Evolutionary conservation across 92 coral and sea anemone species (phyloP).

Genomic region (Epizoanthus scotinus): DNA sequence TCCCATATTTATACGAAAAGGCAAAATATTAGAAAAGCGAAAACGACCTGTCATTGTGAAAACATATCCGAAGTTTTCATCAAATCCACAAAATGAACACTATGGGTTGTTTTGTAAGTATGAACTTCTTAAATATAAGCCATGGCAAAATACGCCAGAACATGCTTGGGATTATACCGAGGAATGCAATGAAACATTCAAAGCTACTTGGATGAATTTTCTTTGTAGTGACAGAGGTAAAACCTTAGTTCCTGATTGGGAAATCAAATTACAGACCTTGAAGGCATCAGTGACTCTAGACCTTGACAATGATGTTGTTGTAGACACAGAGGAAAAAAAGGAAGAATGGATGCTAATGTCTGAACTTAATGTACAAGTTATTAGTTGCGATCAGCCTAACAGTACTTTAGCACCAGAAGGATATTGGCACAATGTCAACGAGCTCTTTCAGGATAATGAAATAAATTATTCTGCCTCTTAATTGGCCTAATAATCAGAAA

Average conservation of each 20-base stretch:
- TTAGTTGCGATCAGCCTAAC: too few species aligned
- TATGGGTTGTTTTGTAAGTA: constrained; percentile 53
- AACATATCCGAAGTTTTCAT: constrained; percentile 55
- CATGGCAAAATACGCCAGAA: constrained; percentile 32
- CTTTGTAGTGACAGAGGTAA: not conserved
- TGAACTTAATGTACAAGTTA: too few species aligned
- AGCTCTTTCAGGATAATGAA: constrained; percentile 40
- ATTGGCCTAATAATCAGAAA: constrained; percentile 45
- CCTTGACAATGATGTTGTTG: too few species aligned
- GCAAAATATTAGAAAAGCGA: constrained; percentile 36
- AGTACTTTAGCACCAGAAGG: constrained; percentile 49
- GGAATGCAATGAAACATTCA: not conserved
- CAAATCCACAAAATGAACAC: constrained; percentile 47
- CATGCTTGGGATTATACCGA: constrained; percentile 30
- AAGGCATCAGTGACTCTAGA: too few species aligned
- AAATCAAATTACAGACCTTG: too few species aligned
- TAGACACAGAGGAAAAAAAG: too few species aligned
- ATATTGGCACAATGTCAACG: constrained; percentile 26
- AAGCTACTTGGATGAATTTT: not conserved
- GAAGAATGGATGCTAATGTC: too few species aligned
- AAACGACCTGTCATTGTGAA: constrained; percentile 40
- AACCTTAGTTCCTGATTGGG: constrained; percentile 1
- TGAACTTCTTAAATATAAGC: constrained; percentile 45
- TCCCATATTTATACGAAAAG: constrained; percentile 26
- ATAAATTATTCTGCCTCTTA: constrained; percentile 41